These are phyloP conservation scores for Malurus alboscapulatus DNA, from an alignment of 2,113 vertebrate genomes.

Conservation along the genomic window DNA sequence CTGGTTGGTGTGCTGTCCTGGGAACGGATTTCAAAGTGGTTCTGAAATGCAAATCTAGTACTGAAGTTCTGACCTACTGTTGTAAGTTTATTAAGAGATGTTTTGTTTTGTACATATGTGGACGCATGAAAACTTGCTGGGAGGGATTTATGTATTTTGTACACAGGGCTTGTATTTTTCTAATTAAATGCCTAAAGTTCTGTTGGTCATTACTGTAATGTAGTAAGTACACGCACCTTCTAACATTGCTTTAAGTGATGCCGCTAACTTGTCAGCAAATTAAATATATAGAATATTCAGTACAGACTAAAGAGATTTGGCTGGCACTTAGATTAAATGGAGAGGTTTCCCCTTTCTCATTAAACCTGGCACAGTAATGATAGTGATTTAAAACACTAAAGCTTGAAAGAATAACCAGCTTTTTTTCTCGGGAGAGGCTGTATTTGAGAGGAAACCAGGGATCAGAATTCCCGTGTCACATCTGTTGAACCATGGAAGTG, in stretches of 20 bases:
- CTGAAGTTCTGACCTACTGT: slow-evolving; percentile 1
- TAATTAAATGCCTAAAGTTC: neutral
- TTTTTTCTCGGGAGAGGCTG: neutral
- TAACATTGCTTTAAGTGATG: neutral
- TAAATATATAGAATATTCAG: neutral
- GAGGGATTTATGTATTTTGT: neutral
- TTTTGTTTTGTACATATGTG: neutral
- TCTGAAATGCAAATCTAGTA: slow-evolving; percentile 30
- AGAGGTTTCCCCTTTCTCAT: neutral
- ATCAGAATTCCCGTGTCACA: neutral
- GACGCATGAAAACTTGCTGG: neutral
- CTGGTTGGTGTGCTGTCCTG: neutral
- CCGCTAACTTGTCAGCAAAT: neutral
- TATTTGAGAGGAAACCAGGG: neutral
- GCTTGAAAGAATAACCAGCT: neutral
- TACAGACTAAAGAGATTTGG: neutral
- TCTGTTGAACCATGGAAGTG: neutral
- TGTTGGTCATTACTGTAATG: neutral
- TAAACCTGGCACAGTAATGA: neutral
- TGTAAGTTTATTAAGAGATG: neutral
- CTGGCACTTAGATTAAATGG: neutral
- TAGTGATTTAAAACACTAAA: neutral
- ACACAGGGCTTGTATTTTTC: neutral
- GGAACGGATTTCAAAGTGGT: slow-evolving; percentile 21
- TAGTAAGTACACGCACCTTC: neutral